Evolutionary conservation across 2,888 invertebrate species (phyloP), one percentile per base, ranked within the genome.

Genomic region (Lochmaea crataegi): DNA sequence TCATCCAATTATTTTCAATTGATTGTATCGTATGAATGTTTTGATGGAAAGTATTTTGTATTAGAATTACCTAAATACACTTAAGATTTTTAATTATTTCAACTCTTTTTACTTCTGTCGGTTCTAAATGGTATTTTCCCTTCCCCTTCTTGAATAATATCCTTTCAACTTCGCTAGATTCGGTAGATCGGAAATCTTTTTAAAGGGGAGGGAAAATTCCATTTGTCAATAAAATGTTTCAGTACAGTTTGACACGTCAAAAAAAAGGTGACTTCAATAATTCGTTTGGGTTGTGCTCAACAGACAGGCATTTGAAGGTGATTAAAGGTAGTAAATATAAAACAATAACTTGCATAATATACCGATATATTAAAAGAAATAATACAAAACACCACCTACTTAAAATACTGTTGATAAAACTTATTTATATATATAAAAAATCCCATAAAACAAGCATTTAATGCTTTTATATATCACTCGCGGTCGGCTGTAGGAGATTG

Each of bases 401-500:
- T 48, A 48, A 48, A 48, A 48, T 48, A 48, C 48, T 48, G 48
- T 48, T 48, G 14, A 48, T 48, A 48, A 48, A 48, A n/a, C 48
- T 48, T 48, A 48, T n/a, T 48, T 2, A 48, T 48, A 48, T n/a
- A 14, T 48, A 5, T n/a, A 48, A 45, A 45, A 45, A 48, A 48
- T n/a, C 12, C n/a, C 38, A 60, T 38, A 60, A 60, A 60, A 58
- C 16, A 58, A 32, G n/a, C 32, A 18, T 22, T n/a, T 41, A 14
- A 67, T 32, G 32, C 32, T 32, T 32, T 7, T 7, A 32, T 7
- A 32, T 32, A 57, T 66, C 66, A 32, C 56, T 41, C 26, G 14
- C 48, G n/a, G n/a, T 48, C 48, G 14, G 58, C 51, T 45, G 89
- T 91, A 0, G 96, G 96, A 0, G 95, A 95, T 81, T 92, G 90